Evolutionary conservation across 2,797 vertebrate species (phyloP).

Genomic region (Nothura maculosa): DNA sequence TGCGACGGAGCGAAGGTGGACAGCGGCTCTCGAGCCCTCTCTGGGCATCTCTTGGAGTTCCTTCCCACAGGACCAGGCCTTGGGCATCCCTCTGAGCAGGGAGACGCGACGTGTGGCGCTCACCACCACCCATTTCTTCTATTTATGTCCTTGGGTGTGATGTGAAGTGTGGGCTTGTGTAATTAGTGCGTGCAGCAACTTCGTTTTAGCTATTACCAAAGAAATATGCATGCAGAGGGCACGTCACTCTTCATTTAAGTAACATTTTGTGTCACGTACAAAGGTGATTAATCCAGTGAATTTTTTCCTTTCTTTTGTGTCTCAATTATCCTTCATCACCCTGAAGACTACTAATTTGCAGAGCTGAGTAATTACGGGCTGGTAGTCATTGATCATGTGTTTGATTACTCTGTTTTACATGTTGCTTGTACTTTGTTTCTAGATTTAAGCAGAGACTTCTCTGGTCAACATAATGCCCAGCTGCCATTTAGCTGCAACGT

Average conservation of each 20-base stretch:
- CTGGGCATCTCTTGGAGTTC: not conserved
- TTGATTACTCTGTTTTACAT: not conserved
- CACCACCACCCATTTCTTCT: rapidly evolving
- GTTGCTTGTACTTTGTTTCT: not conserved
- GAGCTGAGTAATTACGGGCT: not conserved
- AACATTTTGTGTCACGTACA: not conserved
- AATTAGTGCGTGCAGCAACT: not conserved
- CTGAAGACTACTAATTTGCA: not conserved
- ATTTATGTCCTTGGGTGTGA: rapidly evolving
- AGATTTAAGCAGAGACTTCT: not conserved
- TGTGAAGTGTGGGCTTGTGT: not conserved
- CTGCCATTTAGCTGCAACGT: not conserved
- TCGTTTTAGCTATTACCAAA: not conserved
- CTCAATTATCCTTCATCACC: not conserved
- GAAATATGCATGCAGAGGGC: not conserved
- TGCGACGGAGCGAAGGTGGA: not conserved
- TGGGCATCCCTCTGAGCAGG: not conserved
- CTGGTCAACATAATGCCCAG: not conserved
- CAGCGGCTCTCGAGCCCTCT: not conserved
- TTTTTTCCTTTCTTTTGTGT: not conserved
- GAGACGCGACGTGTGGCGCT: not conserved
- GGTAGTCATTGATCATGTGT: not conserved
- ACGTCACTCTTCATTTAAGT: not conserved
- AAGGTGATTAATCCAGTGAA: not conserved
- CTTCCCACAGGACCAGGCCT: not conserved